Evolutionary conservation across 2,113 vertebrate genomes (phyloP), one percentile per base, ranked within the genome.

Genomic region (Percopsis transmontana): DNA sequence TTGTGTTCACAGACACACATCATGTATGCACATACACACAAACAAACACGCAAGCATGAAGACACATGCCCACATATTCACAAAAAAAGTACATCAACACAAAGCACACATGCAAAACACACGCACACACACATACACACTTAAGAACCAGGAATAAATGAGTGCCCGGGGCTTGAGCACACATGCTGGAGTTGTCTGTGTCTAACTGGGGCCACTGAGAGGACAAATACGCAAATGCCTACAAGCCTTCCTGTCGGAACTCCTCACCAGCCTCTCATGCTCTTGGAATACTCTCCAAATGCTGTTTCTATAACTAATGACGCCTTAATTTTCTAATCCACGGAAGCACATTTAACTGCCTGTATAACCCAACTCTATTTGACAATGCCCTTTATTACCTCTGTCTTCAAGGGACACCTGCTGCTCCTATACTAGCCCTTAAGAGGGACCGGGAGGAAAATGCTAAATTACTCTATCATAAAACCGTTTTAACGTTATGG

Each of bases 401-500:
- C 44, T 66, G 41, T 70, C 62, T 81, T 82, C 77, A 74, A 79
- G 70, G 72, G 67, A 77, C 75, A 75, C 80, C 79, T 42, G 62
- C 60, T 33, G 57, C 67, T 79, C 72, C 76, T 51, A 47, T 24
- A 68, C 70, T 51, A 68, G 63, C 74, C 58, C 78, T 85, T 74
- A 81, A 85, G 74, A 73, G 77, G 74, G 73, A 81, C 45, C 18
- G 71, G 56, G 33, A 72, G 76, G 56, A 78, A 64, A 76, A 77
- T 74, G 70, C 64, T 72, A 81, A 86, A 87, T 86, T 69, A 78
- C 77, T 68, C 67, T 76, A 83, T 82, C 79, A 78, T 83, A 85
- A 90, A 89, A 70, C 58, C 67, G 55, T 83, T 87, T 83, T 76
- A 80, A 75, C 77, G 85, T 88, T 85, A 87, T 82, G 61, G 77